Evolutionary conservation across 2,113 vertebrate genomes (phyloP).

Genomic region (Microcebus griseorufus): DNA sequence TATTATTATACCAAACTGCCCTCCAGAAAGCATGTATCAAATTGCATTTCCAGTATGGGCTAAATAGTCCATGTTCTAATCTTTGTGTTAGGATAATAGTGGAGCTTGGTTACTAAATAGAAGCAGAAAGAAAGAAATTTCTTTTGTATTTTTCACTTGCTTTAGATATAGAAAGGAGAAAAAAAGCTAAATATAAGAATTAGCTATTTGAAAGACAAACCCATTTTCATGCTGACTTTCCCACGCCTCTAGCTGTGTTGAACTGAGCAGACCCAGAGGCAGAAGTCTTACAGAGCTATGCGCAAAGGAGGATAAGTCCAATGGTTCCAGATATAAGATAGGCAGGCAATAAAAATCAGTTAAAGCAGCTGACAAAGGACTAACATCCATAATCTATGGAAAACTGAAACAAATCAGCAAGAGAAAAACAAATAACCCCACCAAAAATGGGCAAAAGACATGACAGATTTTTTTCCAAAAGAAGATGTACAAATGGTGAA

Average conservation of each 20-base stretch:
- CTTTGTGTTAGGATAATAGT: neutral
- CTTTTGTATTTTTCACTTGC: neutral
- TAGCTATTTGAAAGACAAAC: slow-evolving; percentile 1
- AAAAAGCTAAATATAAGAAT: neutral
- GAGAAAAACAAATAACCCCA: too few species aligned
- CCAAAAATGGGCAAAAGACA: too few species aligned
- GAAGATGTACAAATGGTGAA: too few species aligned
- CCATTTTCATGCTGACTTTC: neutral
- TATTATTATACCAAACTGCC: neutral
- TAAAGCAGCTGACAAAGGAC: neutral
- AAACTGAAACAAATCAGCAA: too few species aligned
- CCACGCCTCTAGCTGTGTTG: neutral
- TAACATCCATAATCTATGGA: too few species aligned
- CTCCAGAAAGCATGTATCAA: neutral
- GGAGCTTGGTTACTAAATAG: neutral
- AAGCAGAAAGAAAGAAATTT: slow-evolving; percentile 15
- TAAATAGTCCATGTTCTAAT: neutral
- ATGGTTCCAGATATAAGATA: neutral
- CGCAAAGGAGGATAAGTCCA: neutral
- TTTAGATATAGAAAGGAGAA: neutral
- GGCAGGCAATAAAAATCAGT: neutral
- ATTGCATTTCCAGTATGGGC: neutral
- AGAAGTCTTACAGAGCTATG: neutral
- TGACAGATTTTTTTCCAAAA: too few species aligned
- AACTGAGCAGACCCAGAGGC: neutral